A percentile compares a stretch with the other conserved stretches of the same genome.
These are phyloP conservation scores for Gambusia affinis DNA, from an alignment of 2,113 vertebrate species.

Conservation along the genomic window DNA sequence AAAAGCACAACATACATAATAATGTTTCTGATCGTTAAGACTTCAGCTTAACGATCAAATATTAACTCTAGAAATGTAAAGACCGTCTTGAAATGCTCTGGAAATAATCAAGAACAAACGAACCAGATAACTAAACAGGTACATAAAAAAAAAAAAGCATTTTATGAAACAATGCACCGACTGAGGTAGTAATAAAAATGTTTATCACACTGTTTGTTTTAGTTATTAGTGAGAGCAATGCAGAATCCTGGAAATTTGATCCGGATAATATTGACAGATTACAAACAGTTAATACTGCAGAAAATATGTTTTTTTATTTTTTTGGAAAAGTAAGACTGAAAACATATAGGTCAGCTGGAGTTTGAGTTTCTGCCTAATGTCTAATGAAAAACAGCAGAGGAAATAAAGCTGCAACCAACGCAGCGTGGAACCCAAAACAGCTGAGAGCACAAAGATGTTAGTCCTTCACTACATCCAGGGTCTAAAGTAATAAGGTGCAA, in stretches of 20 bases:
- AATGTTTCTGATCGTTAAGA: constrained; percentile 1
- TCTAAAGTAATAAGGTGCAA: neutral
- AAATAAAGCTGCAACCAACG: neutral
- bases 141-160: neutral
- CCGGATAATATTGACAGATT: neutral
- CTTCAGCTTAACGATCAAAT: neutral
- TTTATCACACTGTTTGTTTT: neutral
- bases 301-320: neutral
- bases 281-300: neutral
- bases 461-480: neutral
- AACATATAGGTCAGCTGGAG: neutral
- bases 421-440: neutral
- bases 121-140: neutral
- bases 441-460: neutral
- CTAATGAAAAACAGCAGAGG: neutral
- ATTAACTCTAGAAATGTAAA: neutral
- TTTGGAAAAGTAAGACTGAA: neutral
- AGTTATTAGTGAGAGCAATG: neutral
- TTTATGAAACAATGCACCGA: neutral
- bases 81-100: neutral
- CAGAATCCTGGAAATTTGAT: neutral
- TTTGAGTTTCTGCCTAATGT: neutral
- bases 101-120: neutral
- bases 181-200: neutral
- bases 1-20: constrained; percentile 7